phyloP scores from a whole-genome alignment of 2,888 invertebrate genomes.

The Maniola hyperantus region DNA sequence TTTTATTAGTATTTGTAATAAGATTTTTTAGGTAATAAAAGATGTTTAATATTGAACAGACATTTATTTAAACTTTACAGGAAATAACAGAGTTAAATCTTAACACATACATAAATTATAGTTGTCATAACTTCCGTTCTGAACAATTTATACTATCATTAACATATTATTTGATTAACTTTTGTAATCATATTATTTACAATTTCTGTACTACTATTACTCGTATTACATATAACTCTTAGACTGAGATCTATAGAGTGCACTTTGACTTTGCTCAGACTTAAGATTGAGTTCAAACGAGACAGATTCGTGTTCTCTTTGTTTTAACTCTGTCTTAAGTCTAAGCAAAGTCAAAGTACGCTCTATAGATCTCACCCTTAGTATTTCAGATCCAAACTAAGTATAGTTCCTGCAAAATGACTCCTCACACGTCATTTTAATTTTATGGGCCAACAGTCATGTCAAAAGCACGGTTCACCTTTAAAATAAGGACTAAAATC shows the following conservation, averaged over 20 bases:
- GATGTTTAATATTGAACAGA: constrained; percentile 64
- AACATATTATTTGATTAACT: neutral
- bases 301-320: too few relatives aligned
- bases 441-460: too few relatives aligned
- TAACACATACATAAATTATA: constrained; percentile 15
- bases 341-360: too few relatives aligned
- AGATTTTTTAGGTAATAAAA: constrained; percentile 48
- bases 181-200: constrained; percentile 8
- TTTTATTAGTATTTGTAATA: constrained; percentile 29
- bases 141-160: constrained; percentile 44
- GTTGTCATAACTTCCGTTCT: constrained; percentile 3
- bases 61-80: constrained; percentile 80
- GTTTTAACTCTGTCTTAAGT: too few relatives aligned
- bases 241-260: too few relatives aligned
- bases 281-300: too few relatives aligned
- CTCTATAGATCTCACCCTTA: too few relatives aligned
- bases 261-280: too few relatives aligned
- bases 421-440: too few relatives aligned
- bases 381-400: constrained; percentile 3
- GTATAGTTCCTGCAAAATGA: too few relatives aligned
- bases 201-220: neutral
- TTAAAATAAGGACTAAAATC: too few relatives aligned
- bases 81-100: constrained; percentile 71
- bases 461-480: too few relatives aligned
- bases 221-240: neutral